Evolutionary conservation across 2,888 invertebrate species (phyloP).

Genomic region (Cheiracanthium punctorium): DNA sequence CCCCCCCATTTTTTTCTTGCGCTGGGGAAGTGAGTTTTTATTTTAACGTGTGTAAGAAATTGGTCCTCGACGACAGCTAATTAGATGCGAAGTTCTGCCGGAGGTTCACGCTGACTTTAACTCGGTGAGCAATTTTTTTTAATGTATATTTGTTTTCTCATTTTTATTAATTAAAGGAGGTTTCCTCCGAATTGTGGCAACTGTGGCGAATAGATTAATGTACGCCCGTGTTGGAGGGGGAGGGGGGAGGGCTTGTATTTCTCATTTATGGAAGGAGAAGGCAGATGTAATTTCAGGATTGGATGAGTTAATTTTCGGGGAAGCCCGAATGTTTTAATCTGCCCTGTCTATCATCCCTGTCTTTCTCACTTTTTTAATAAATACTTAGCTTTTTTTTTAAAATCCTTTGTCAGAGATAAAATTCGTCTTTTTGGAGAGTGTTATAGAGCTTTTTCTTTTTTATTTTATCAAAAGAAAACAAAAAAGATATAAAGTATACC

Average conservation of each 20-base stretch:
- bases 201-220: constrained; percentile 2
- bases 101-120: constrained; percentile 5
- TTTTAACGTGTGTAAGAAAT: constrained; percentile 6
- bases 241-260: background rate
- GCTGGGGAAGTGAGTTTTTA: background rate
- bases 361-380: too few relatives aligned
- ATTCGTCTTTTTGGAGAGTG: too few relatives aligned
- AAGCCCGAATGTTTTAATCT: too few relatives aligned
- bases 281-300: background rate
- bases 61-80: constrained; percentile 15
- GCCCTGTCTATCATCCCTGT: too few relatives aligned
- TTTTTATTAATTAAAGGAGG: constrained; percentile 4
- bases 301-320: background rate
- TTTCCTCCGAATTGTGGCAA: background rate
- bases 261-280: background rate
- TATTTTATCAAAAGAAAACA: too few relatives aligned
- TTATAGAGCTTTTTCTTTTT: too few relatives aligned
- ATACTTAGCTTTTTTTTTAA: too few relatives aligned
- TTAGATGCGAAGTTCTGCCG: constrained; percentile 4
- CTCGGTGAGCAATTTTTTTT: background rate
- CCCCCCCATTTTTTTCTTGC: background rate
- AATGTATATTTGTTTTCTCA: background rate
- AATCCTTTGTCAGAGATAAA: too few relatives aligned
- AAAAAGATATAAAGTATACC: too few relatives aligned
- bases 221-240: too few relatives aligned